phyloP scores from a whole-genome alignment of 2,888 invertebrate genomes.

The Pheosia tremula region DNA sequence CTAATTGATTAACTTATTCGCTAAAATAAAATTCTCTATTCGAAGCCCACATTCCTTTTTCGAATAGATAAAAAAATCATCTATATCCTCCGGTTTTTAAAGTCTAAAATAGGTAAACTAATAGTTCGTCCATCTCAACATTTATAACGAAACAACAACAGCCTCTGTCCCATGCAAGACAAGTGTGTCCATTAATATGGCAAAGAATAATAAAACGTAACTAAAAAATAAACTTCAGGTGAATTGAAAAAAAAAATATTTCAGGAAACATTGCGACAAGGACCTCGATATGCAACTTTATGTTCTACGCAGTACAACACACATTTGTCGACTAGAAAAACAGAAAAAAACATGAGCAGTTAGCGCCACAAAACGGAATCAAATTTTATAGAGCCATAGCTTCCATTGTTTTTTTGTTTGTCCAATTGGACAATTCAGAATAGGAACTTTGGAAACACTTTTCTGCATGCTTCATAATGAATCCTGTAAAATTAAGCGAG shows the following conservation, averaged over 20 bases:
- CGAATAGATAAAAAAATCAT: too few relatives aligned
- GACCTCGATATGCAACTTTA: neutral
- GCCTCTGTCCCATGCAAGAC: too few relatives aligned
- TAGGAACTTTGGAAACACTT: too few relatives aligned
- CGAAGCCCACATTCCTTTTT: too few relatives aligned
- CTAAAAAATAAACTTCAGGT: neutral
- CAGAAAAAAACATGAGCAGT: neutral
- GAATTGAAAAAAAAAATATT: neutral
- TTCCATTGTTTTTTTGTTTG: neutral
- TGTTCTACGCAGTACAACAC: neutral
- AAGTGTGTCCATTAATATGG: too few relatives aligned
- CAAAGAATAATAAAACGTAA: too few relatives aligned
- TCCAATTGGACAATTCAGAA: neutral
- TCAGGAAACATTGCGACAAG: neutral
- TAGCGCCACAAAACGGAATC: neutral
- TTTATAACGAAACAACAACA: too few relatives aligned
- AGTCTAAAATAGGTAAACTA: too few relatives aligned
- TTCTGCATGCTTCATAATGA: neutral
- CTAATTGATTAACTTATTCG: too few relatives aligned
- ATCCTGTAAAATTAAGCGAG: neutral
- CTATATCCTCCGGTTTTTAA: too few relatives aligned
- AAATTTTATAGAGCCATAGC: neutral
- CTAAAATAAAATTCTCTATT: too few relatives aligned
- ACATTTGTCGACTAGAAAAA: neutral
- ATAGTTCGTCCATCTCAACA: too few relatives aligned